Percentiles rank a stretch among this genome's conserved stretches.
Evolutionary conservation across 2,113 vertebrate species (phyloP).

Genomic region (Syrmaticus mikado): DNA sequence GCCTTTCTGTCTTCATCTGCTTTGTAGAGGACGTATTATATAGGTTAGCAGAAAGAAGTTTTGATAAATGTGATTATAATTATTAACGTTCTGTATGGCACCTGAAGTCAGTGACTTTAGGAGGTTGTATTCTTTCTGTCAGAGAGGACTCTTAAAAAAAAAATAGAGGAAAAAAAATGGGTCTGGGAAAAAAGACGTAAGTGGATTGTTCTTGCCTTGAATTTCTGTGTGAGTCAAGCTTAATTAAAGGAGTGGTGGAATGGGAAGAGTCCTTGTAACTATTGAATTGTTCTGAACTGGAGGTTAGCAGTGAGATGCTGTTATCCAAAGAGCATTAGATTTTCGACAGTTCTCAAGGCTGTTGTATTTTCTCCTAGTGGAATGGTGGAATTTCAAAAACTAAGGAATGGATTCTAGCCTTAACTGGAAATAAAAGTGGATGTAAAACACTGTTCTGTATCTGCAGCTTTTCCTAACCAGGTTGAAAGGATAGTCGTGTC

Average conservation of each 20-base stretch:
- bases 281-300: neutral
- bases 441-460: too few relatives aligned
- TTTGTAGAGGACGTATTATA: neutral
- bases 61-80: neutral
- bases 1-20: neutral
- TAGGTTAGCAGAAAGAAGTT: neutral
- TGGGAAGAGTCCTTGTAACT: neutral
- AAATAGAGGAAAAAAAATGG: neutral
- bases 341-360: too few relatives aligned
- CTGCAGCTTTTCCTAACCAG: neutral
- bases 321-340: too few relatives aligned
- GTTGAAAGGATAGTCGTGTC: neutral
- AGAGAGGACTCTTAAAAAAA: neutral
- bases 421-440: too few relatives aligned
- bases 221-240: neutral
- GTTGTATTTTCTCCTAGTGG: too few relatives aligned
- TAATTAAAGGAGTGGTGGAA: neutral
- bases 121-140: neutral
- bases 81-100: neutral
- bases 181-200: neutral
- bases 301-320: neutral
- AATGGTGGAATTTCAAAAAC: too few relatives aligned
- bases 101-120: neutral
- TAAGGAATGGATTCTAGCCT: too few relatives aligned
- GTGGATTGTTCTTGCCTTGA: neutral